Evolutionary conservation across 2,113 vertebrate genomes (phyloP).

Genomic region (Trogon melanurus): DNA sequence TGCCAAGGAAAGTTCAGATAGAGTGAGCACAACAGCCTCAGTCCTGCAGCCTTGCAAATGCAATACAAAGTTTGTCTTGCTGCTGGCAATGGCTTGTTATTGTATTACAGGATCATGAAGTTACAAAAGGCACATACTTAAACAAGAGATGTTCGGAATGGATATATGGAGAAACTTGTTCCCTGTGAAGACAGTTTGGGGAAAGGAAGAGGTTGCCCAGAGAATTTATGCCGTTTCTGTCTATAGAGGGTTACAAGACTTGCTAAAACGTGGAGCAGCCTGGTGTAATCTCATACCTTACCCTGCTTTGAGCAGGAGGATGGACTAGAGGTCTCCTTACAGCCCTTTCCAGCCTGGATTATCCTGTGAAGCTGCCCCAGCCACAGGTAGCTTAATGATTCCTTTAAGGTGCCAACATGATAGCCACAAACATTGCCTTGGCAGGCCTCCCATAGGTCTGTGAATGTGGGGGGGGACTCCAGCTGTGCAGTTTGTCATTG

Average conservation of each 20-base stretch:
- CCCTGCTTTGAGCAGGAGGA: background rate
- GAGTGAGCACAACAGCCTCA: background rate
- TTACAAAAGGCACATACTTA: background rate
- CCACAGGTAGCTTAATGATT: background rate
- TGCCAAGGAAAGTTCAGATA: background rate
- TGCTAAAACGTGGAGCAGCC: background rate
- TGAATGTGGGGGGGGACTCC: background rate
- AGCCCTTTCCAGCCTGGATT: background rate
- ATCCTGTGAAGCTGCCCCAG: background rate
- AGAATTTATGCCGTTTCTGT: background rate
- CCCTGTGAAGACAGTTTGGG: background rate
- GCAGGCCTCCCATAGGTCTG: background rate
- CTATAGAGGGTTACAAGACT: background rate
- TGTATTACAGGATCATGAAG: rapidly evolving
- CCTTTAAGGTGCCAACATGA: background rate
- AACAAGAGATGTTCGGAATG: background rate
- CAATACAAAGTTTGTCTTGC: background rate
- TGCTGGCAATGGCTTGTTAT: background rate
- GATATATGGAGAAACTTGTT: background rate
- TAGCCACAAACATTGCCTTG: rapidly evolving
- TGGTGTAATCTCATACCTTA: background rate
- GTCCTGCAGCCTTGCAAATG: background rate
- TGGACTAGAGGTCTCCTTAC: background rate
- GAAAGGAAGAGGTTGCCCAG: background rate
- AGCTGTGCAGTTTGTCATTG: background rate